Conservation (phyloP, 2,113 vertebrate species). For the Apodemus speciosus region DNA sequence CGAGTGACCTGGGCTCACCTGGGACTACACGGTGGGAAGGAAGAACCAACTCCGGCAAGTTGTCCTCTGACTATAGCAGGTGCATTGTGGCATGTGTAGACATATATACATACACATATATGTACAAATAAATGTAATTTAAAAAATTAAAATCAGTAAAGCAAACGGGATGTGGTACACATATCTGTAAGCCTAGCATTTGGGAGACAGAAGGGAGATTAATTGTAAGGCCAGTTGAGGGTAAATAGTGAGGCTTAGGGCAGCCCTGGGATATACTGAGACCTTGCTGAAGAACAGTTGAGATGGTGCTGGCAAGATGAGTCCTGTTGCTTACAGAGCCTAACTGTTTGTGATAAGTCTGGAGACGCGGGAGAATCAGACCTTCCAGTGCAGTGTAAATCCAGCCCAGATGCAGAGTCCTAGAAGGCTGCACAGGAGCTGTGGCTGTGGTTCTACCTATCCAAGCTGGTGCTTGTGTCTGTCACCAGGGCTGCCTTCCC, state of each 20-base stretch:
- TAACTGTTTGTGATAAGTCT: background rate
- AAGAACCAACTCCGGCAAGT: background rate
- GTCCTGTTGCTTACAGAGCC: background rate
- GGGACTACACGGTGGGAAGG: background rate
- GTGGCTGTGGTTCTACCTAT: slow-evolving; percentile 92
- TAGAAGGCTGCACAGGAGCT: slow-evolving; percentile 94
- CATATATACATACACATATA: background rate
- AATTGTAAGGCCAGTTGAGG: background rate
- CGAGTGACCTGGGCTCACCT: background rate
- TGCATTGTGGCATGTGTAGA: background rate
- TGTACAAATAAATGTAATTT: background rate
- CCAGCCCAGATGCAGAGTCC: slow-evolving; percentile 88
- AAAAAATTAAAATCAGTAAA: background rate
- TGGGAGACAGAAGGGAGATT: background rate
- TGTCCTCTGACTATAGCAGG: background rate
- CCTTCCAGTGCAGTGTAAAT: slow-evolving; percentile 59
- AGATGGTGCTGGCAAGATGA: background rate
- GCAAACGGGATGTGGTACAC: background rate
- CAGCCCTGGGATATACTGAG: background rate
- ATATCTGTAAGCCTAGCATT: background rate
- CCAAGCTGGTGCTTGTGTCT: slow-evolving; percentile 89
- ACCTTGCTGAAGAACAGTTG: background rate
- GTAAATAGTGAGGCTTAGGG: background rate
- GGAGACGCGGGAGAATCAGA: background rate
- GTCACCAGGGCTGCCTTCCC: slow-evolving; percentile 92